phyloP scores from a whole-genome alignment of 2,797 vertebrate genomes.

The Pseudochirops corinnae region DNA sequence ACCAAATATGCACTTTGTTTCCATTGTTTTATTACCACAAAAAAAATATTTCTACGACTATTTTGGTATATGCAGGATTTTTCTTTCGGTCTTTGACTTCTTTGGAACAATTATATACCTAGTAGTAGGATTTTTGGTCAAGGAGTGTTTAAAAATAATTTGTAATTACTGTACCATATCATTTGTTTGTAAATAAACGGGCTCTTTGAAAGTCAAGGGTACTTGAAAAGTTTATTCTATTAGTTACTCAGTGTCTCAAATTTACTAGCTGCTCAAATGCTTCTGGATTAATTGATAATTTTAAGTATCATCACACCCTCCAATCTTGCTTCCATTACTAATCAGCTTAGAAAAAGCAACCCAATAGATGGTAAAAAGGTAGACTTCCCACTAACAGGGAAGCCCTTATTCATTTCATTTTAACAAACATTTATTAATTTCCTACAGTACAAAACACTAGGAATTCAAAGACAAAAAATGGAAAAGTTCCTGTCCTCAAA shows the following conservation, averaged over 20 bases:
- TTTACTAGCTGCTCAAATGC: not conserved
- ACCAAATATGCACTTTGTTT: not conserved
- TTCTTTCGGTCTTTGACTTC: not conserved
- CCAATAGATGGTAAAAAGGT: not conserved
- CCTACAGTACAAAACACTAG: not conserved
- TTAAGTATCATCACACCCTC: not conserved
- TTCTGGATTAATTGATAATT: not conserved
- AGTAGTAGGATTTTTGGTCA: not conserved
- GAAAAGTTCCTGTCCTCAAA: not conserved
- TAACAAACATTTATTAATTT: not conserved
- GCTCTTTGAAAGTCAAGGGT: not conserved
- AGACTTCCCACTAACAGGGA: not conserved
- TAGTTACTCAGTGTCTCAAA: not conserved
- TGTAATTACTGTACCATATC: not conserved
- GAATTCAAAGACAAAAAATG: not conserved
- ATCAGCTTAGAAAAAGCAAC: not conserved
- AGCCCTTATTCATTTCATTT: not conserved
- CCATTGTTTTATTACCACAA: not conserved
- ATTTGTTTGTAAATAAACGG: conserved; percentile 1
- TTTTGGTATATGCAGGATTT: not conserved
- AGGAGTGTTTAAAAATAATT: not conserved
- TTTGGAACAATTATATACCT: not conserved
- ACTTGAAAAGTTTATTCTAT: not conserved
- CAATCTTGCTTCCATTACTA: not conserved
- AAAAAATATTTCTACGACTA: not conserved